phyloP scores from a whole-genome alignment of 2,797 vertebrate species.

The Chaunax sp. region DNA sequence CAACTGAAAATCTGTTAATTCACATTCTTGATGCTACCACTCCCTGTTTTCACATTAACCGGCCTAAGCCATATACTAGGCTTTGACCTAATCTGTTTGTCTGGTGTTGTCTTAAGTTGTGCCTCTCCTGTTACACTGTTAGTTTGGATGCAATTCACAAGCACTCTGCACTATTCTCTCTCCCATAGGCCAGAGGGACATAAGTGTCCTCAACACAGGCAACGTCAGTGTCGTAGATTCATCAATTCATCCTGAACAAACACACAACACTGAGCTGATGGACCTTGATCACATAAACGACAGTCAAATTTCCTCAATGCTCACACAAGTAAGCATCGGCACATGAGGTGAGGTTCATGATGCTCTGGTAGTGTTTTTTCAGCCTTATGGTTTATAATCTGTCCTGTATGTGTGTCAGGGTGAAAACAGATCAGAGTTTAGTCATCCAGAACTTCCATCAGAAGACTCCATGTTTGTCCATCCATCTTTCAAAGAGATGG shows the following conservation, averaged over 20 bases:
- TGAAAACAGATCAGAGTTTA: slow-evolving; percentile 41
- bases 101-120: slow-evolving; percentile 6
- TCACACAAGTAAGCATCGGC: slow-evolving; percentile 31
- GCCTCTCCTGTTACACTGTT: not conserved
- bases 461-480: slow-evolving; percentile 79
- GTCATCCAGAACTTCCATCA: slow-evolving; percentile 70
- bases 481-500: slow-evolving; percentile 44
- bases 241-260: slow-evolving; percentile 22
- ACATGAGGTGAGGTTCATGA: not conserved
- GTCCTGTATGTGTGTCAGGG: slow-evolving; percentile 55
- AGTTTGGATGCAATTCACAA: too few species aligned
- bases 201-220: slow-evolving; percentile 26
- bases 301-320: not conserved
- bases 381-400: not conserved
- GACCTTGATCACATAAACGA: slow-evolving; percentile 2
- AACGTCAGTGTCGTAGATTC: slow-evolving; percentile 54
- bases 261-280: slow-evolving; percentile 21
- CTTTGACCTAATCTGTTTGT: not conserved
- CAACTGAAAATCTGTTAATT: too few species aligned
- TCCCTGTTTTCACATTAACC: too few species aligned
- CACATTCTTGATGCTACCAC: too few species aligned
- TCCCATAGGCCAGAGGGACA: slow-evolving; percentile 61
- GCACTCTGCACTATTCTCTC: not conserved
- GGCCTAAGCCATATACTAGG: too few species aligned
- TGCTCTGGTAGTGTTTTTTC: too few species aligned